Evolutionary conservation across 30 jellyfish, hydroid and myxozoan species (phyloP).

Genomic region (Calvadosia cruxmelitensis): DNA sequence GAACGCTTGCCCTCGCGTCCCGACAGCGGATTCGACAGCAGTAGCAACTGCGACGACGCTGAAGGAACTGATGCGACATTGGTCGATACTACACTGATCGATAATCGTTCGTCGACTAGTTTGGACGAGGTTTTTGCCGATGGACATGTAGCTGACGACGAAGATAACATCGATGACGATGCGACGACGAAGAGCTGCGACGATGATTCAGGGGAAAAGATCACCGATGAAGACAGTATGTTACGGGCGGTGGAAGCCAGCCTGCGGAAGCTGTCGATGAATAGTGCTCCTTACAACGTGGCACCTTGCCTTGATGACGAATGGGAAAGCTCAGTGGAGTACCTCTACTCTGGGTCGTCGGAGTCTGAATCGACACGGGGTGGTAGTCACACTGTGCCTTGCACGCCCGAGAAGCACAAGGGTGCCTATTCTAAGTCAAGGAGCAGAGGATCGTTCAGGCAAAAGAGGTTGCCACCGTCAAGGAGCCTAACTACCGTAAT

Average conservation of each 20-base stretch:
- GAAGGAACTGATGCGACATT: not conserved
- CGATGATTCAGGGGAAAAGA: conserved; percentile 29
- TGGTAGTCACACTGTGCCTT: conserved; percentile 23
- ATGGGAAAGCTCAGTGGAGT: conserved; percentile 89
- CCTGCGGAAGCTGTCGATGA: conserved; percentile 28
- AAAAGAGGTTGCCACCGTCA: not conserved
- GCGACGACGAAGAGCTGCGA: conserved; percentile 41
- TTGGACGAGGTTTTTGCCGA: not conserved
- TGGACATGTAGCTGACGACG: conserved; percentile 6
- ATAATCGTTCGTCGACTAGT: not conserved
- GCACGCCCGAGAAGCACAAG: conserved; percentile 1
- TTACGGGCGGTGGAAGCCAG: conserved; percentile 13
- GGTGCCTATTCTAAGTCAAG: not conserved
- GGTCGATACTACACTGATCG: not conserved
- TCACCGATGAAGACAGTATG: conserved; percentile 44
- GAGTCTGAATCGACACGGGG: conserved; percentile 37
- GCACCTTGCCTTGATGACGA: conserved; percentile 17
- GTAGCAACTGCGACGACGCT: conserved; percentile 16
- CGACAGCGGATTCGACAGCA: conserved; percentile 83
- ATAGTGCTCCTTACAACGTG: conserved; percentile 21
- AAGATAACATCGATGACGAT: not conserved
- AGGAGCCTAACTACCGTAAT: not conserved
- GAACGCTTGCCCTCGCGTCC: conserved; percentile 52
- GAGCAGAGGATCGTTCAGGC: not conserved
- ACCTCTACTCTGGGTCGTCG: conserved; percentile 26